Base-by-base conservation (phyloP, 2,797 vertebrate species). In the Takifugu ocellatus region DNA sequence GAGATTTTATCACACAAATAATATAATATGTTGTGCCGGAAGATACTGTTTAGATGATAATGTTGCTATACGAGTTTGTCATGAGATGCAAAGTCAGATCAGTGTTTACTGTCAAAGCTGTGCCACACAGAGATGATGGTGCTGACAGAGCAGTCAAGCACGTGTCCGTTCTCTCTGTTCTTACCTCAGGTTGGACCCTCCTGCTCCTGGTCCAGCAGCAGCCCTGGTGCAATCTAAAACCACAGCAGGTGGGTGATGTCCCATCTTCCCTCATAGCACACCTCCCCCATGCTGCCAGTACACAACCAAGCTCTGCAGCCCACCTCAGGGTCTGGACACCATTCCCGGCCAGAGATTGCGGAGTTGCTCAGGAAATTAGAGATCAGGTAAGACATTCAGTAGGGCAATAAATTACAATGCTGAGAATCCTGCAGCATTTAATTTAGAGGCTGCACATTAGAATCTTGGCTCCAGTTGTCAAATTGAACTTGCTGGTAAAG, bases 171-270 rank as follows among this genome's bases (percentile, higher is more conserved):
- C 15, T 54, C 15, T 60, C 46, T n/a, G 47, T 25, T 72, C 80
- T 51, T 90, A 91, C 90, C 90, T 92, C 83, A 15, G 91, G 90
- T 65, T 90, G 90, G 61, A 91, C 88, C 63, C 88, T 87, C 56
- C 87, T 74, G 66, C 72, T 90, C 48, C 85, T 79, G 53, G 83
- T 77, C 90, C 89, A 91, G 86, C 88, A 91, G 84, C 87, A 90
- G 49, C 84, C 72, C 48, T 79, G 80, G 21, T 87, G 75, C 62
- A 89, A 64, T 66, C 79, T 85, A 84, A 88, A 85, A 36, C 88
- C 84, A 81, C 91, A 89, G 81, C 88, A 92, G 75, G 69, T 50
- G 47, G 79, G 62, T 54, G 87, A 81, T 45, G 78, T 88, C 74
- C 77, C 61, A 78, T 91, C 81, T 66, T 77, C 84, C 81, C 86